Evolutionary conservation across 2,888 invertebrate genomes (phyloP), one percentile per base, ranked within the genome.

Genomic region (Synanthedon andrenaeformis): DNA sequence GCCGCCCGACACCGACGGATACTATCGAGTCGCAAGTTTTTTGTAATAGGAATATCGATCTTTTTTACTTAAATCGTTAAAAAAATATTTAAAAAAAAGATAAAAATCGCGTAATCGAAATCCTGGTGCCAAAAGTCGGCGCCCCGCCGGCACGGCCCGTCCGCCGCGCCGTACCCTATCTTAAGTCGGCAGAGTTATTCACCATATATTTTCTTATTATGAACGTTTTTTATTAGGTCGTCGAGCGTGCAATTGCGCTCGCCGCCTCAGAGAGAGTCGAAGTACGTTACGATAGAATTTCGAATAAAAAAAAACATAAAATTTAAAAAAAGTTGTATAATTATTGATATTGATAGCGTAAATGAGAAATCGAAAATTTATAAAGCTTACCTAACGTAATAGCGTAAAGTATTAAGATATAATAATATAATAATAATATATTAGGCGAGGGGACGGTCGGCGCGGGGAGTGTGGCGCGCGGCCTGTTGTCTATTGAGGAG

Each of bases 121-220:
- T 82, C 83, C 83, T 85, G 87, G 86, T 86, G 87, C 86, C 85
- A 86, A 85, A 85, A 82, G 83, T 82, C 80, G 86, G 86, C 87
- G 86, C 84, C 85, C 71, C 79, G 86, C 86, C 84, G 86, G 84
- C 85, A 78, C 86, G 85, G 85, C 86, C 85, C 85, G 85, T 81
- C 85, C 86, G 86, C 85, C 86, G 86, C 83, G 85, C 84, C 84
- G 85, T 68, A 80, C 81, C 35, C 81, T 82, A 79, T 78, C 84
- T 77, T 82, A 81, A 84, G 87, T 84, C 88, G 88, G 86, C 87
- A 85, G 87, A 88, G 88, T 85, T 88, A 86, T 86, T 85, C 85
- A 87, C 85, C 77, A 88, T 88, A 89, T 89, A 90, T 90, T 90
- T 90, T 90, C 90, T 83, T 90, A 90, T 89, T 89, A 86, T 87